Evolutionary conservation across 2,888 invertebrate species (phyloP).

Genomic region (Peribatodes rhomboidaria): DNA sequence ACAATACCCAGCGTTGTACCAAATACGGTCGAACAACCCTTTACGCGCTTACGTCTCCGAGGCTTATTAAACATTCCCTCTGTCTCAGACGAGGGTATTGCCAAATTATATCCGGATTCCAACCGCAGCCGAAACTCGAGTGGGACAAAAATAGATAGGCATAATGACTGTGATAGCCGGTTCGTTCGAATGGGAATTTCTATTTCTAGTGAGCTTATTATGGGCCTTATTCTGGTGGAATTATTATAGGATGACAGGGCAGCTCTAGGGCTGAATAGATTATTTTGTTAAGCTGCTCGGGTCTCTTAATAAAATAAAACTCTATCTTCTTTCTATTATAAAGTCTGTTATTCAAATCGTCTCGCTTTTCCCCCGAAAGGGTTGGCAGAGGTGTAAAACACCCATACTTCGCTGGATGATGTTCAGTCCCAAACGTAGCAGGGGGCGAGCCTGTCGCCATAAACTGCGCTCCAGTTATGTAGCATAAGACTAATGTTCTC

Average conservation of each 20-base stretch:
- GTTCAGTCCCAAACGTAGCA: too few species aligned
- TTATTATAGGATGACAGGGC: too few species aligned
- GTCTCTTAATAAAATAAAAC: too few species aligned
- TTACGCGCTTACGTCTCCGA: constrained; percentile 34
- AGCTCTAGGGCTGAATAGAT: neutral
- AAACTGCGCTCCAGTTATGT: too few species aligned
- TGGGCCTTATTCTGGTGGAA: neutral
- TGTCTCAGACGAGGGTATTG: constrained; percentile 45
- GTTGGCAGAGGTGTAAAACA: too few species aligned
- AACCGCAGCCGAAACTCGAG: constrained; percentile 29
- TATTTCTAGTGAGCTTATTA: constrained; percentile 7
- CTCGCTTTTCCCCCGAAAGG: too few species aligned
- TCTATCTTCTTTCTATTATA: too few species aligned
- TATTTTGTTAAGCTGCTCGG: too few species aligned
- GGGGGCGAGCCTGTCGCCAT: too few species aligned
- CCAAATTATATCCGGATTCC: constrained; percentile 45
- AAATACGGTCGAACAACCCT: constrained; percentile 29
- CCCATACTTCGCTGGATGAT: too few species aligned
- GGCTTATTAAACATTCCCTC: constrained; percentile 38
- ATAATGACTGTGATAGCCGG: constrained; percentile 7
- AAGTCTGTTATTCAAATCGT: too few species aligned
- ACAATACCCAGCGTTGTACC: constrained; percentile 22
- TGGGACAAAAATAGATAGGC: constrained; percentile 20
- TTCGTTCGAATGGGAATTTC: neutral
- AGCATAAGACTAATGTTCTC: too few species aligned